These are phyloP conservation scores for Myripristis jacobus DNA, from an alignment of 2,797 vertebrate genomes.

Conservation along the genomic window DNA sequence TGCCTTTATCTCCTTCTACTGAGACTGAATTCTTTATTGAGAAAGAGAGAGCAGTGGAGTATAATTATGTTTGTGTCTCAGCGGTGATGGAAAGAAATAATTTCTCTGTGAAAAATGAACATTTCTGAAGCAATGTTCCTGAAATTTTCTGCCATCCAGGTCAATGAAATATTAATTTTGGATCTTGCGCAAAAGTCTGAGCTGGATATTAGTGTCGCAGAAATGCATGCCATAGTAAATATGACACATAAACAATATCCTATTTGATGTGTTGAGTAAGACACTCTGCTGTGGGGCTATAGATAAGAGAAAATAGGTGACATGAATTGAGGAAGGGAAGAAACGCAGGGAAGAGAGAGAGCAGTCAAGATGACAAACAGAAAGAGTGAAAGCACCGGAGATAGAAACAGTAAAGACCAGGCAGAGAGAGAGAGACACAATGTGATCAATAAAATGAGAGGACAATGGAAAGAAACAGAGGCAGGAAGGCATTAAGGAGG, in stretches of 20 bases:
- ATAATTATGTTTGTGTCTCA: neutral
- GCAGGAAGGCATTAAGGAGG: neutral
- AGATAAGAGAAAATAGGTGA: neutral
- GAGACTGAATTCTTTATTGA: too few relatives aligned
- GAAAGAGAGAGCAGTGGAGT: too few relatives aligned
- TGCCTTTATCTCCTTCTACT: too few relatives aligned
- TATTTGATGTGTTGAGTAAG: neutral
- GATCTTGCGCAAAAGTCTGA: conserved; percentile 29
- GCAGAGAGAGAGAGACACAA: conserved; percentile 1
- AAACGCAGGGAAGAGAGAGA: neutral
- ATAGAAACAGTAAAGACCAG: neutral
- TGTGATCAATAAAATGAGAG: neutral
- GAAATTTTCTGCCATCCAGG: conserved; percentile 21
- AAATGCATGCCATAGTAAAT: conserved; percentile 14
- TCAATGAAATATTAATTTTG: conserved; percentile 59
- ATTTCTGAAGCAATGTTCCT: conserved; percentile 17
- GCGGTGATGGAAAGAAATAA: neutral
- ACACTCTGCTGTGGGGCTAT: neutral
- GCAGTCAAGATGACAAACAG: neutral
- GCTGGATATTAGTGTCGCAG: conserved; percentile 16
- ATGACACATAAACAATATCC: conserved; percentile 10
- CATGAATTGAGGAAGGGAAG: neutral
- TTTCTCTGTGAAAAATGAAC: neutral
- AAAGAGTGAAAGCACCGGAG: neutral
- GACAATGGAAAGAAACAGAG: neutral